These are phyloP conservation scores for Mamestra brassicae DNA, from an alignment of 2,888 invertebrate species.

Conservation along the genomic window DNA sequence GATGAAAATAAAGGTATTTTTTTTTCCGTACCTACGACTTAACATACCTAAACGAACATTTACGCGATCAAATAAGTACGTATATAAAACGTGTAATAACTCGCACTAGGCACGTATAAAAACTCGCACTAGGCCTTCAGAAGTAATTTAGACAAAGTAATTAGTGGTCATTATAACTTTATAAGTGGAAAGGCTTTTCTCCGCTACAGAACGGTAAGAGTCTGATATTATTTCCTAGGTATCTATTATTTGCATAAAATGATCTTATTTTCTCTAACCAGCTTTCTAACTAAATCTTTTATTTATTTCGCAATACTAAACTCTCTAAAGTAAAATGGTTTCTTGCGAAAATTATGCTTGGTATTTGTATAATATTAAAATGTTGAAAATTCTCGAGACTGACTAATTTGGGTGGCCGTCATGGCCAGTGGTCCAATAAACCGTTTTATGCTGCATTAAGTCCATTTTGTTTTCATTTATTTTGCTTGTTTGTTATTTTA, in stretches of 20 bases:
- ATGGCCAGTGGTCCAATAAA: conserved; percentile 68
- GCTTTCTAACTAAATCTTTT: conserved; percentile 54
- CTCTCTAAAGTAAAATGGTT: conserved; percentile 56
- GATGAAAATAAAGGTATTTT: no score
- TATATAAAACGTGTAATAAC: no score
- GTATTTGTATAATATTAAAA: conserved; percentile 50
- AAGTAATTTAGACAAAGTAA: neutral
- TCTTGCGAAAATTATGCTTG: conserved; percentile 50
- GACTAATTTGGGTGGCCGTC: conserved; percentile 60
- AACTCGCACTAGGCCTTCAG: neutral
- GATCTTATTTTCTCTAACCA: conserved; percentile 38
- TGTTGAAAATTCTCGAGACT: conserved; percentile 36
- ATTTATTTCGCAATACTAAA: conserved; percentile 32
- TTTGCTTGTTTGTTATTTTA: conserved; percentile 22
- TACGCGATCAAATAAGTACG: no score
- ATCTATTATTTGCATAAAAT: conserved; percentile 27
- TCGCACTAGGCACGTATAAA: no score
- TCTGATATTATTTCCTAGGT: conserved; percentile 4
- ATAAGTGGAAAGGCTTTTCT: neutral
- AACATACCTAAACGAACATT: no score
- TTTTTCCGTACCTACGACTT: no score
- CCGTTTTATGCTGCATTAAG: conserved; percentile 46
- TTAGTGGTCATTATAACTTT: neutral
- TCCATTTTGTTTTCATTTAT: conserved; percentile 17
- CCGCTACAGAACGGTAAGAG: neutral